Conservation (phyloP, 2,113 vertebrate genomes). For the Macrotis lagotis region DNA sequence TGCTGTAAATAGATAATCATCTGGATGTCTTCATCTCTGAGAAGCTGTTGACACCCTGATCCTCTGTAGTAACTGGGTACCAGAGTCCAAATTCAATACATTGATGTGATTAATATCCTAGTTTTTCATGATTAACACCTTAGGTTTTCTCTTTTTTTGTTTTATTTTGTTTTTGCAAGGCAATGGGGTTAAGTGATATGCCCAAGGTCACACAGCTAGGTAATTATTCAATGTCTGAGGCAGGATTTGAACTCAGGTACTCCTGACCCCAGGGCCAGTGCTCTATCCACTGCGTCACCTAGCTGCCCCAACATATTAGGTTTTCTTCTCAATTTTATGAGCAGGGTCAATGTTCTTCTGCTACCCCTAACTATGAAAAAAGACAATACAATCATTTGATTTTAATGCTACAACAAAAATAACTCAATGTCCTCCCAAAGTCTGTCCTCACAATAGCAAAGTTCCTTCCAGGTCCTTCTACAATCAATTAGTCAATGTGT, state of each 20-base stretch:
- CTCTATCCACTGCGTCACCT: no score
- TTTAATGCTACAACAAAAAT: background rate
- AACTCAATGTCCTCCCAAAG: background rate
- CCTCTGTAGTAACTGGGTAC: conserved; percentile 76
- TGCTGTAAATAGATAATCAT: background rate
- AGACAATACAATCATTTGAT: background rate
- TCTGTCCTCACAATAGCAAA: background rate
- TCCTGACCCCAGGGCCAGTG: no score
- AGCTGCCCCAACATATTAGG: no score
- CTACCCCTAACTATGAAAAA: conserved; percentile 22
- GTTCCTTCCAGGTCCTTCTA: background rate
- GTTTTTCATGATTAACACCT: no score
- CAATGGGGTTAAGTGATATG: no score
- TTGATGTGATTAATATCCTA: conserved; percentile 68
- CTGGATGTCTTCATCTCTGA: conserved; percentile 74
- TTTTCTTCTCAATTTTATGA: conserved; percentile 54
- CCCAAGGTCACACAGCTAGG: no score
- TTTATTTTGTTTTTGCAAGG: no score
- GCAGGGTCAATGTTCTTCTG: conserved; percentile 36
- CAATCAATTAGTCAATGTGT: background rate
- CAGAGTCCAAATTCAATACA: conserved; percentile 71
- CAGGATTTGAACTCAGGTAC: no score
- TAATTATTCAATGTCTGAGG: no score
- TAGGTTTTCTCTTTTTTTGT: no score
- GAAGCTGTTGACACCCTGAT: conserved; percentile 73